These are phyloP conservation scores for Cervus canadensis DNA, from an alignment of 2,113 vertebrate species.

Conservation along the genomic window DNA sequence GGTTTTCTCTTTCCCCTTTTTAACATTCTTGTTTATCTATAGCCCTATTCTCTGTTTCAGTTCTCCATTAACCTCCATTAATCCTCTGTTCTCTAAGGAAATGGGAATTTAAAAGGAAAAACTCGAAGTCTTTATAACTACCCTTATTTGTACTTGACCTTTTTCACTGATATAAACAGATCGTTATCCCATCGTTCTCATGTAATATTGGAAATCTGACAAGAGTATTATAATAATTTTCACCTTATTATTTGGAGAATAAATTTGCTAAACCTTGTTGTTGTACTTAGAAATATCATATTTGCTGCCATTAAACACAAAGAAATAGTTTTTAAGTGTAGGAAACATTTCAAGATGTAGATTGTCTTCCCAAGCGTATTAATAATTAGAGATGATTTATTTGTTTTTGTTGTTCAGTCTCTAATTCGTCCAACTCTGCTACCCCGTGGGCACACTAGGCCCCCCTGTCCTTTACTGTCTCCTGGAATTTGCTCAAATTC, in stretches of 20 bases:
- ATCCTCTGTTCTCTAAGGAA: neutral
- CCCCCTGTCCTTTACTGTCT: neutral
- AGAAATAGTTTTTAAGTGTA: neutral
- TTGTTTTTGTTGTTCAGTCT: neutral
- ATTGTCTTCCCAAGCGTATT: neutral
- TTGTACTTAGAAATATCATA: neutral
- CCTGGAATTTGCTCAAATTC: neutral
- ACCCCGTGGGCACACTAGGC: neutral
- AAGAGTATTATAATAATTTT: neutral
- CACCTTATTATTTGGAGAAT: neutral
- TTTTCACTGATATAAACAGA: neutral
- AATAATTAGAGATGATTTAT: neutral
- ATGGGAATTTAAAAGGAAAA: neutral
- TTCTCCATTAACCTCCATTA: neutral
- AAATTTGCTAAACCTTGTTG: neutral
- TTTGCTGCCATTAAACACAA: neutral
- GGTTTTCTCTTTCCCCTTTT: neutral
- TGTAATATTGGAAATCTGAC: neutral
- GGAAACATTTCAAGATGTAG: neutral
- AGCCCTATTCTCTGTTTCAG: neutral
- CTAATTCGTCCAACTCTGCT: neutral
- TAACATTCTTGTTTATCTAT: neutral
- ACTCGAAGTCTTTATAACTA: neutral
- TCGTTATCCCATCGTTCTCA: rapidly evolving
- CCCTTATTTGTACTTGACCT: neutral